These are phyloP conservation scores for Ptychadena robeensis DNA, from an alignment of 2,797 vertebrate genomes.

Conservation along the genomic window DNA sequence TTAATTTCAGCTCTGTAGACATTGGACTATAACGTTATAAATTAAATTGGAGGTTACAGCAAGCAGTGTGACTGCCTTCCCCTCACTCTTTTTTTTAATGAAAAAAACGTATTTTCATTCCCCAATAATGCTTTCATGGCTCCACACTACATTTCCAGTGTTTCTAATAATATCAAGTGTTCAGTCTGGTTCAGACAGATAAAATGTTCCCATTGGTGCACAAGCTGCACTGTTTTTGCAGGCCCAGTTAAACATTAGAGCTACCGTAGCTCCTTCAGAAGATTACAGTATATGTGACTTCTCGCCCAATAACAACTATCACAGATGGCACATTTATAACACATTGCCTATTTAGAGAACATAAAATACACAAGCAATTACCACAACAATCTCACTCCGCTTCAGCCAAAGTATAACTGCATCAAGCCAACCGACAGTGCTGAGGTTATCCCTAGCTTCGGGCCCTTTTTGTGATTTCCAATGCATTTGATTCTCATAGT, in stretches of 20 bases:
- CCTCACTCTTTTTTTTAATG: not conserved
- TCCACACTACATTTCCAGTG: not conserved
- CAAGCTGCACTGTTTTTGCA: constrained; percentile 23
- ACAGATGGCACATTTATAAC: constrained; percentile 55
- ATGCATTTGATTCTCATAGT: constrained; percentile 1
- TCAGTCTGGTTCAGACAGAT: constrained; percentile 39
- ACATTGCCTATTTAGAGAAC: constrained; percentile 33
- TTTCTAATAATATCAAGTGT: not conserved
- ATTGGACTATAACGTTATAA: not conserved
- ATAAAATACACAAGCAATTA: constrained; percentile 38
- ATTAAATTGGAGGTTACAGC: not conserved
- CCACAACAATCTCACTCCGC: constrained; percentile 27
- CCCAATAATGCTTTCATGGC: not conserved
- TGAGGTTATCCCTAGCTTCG: constrained; percentile 40
- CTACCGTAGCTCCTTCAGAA: constrained; percentile 32
- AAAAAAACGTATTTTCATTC: not conserved
- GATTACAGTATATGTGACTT: constrained; percentile 42
- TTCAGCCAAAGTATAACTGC: constrained; percentile 25
- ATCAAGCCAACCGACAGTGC: constrained; percentile 10
- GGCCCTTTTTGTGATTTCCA: constrained; percentile 18
- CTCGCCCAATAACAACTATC: constrained; percentile 26
- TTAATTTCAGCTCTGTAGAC: not conserved
- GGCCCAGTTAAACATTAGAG: constrained; percentile 56
- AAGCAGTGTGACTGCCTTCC: not conserved
- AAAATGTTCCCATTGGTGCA: constrained; percentile 20